Conservation (phyloP, 2,888 invertebrate genomes). For the Willowsia nigromaculata region DNA sequence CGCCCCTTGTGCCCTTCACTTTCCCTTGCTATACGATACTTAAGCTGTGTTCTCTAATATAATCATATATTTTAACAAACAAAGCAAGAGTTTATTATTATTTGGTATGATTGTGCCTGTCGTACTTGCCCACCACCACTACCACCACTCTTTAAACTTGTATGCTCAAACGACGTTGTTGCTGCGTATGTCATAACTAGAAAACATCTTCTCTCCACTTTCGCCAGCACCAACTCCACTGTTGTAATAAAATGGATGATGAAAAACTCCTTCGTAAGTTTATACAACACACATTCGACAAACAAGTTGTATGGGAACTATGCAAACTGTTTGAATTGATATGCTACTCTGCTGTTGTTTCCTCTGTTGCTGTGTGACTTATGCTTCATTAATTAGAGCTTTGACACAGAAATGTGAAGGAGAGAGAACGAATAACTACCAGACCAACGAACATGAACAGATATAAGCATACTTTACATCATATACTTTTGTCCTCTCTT, state of each 20-base stretch:
- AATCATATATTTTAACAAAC: too few relatives aligned
- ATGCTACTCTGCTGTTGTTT: neutral
- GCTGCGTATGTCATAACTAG: neutral
- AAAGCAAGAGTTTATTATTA: neutral
- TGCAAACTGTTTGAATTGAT: slow-evolving; percentile 39
- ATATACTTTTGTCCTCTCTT: neutral
- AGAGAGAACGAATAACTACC: slow-evolving; percentile 8
- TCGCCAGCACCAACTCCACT: neutral
- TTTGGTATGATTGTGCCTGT: neutral
- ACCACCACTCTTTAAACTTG: neutral
- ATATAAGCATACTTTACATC: too few relatives aligned
- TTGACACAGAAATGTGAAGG: slow-evolving; percentile 60
- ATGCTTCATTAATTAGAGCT: slow-evolving; percentile 70
- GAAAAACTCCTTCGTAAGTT: neutral
- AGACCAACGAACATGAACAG: neutral
- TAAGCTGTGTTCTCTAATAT: too few relatives aligned
- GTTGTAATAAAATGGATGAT: slow-evolving; percentile 1
- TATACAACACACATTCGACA: neutral
- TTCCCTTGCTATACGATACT: neutral
- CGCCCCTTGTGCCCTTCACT: neutral
- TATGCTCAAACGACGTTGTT: neutral
- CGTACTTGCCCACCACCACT: neutral
- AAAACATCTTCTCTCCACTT: neutral
- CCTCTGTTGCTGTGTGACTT: slow-evolving; percentile 49
- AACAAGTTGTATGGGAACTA: slow-evolving; percentile 1